Conservation (phyloP, 2,113 vertebrate genomes). For the Hypocryptadius cinnamomeus region DNA sequence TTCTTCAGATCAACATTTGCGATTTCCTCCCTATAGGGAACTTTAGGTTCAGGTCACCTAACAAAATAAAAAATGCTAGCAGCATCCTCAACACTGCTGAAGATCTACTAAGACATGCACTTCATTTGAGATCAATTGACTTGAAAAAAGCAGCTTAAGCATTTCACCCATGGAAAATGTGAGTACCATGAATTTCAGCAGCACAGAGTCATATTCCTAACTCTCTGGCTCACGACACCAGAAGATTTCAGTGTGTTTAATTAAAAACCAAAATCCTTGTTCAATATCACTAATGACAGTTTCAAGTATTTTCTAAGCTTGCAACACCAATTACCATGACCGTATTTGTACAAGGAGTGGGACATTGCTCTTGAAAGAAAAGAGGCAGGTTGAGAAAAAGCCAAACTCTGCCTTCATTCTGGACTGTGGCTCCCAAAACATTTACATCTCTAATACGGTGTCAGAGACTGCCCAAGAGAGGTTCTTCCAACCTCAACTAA, state of each 20-base stretch:
- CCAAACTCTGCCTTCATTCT: not conserved
- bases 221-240: not conserved
- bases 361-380: not conserved
- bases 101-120: not conserved
- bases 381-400: not conserved
- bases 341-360: not conserved
- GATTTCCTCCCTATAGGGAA: not conserved
- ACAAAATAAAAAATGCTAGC: not conserved
- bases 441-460: not conserved
- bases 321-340: not conserved
- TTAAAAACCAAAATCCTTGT: not conserved
- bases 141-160: not conserved
- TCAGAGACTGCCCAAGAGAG: not conserved
- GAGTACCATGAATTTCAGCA: not conserved
- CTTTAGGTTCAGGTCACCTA: not conserved
- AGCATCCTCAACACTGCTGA: not conserved
- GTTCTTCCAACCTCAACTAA: not conserved
- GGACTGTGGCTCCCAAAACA: not conserved
- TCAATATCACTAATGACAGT: not conserved
- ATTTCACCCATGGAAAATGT: not conserved
- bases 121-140: not conserved
- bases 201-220: not conserved
- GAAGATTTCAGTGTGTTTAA: not conserved
- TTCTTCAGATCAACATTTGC: not conserved
- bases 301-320: not conserved